A percentile compares a stretch with the other conserved stretches of the same genome.
These are phyloP conservation scores for Euphydryas editha DNA, from an alignment of 2,888 invertebrate genomes.

Conservation along the genomic window DNA sequence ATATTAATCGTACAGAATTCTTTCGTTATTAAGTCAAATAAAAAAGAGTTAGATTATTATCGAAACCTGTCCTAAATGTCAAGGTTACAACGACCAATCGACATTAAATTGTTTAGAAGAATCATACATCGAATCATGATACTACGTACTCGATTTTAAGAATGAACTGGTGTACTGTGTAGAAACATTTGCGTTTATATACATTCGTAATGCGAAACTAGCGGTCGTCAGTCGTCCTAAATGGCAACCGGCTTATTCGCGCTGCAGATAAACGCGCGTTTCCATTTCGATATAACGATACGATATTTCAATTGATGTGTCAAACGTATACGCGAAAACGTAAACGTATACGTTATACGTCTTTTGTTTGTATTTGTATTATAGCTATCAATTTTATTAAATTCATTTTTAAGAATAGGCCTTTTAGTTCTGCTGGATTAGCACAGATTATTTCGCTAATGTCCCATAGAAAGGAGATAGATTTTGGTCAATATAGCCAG, in stretches of 20 bases:
- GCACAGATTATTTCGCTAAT: too few relatives aligned
- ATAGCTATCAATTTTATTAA: too few relatives aligned
- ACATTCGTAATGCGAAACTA: conserved; percentile 24
- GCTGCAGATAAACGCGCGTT: conserved; percentile 50
- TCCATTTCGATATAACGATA: conserved; percentile 47
- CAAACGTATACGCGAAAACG: not conserved
- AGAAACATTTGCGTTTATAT: conserved; percentile 21
- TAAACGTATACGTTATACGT: not conserved
- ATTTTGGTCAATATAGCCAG: too few relatives aligned
- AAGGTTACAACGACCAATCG: not conserved
- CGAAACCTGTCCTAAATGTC: not conserved
- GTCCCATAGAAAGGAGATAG: too few relatives aligned
- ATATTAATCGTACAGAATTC: too few relatives aligned
- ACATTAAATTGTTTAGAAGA: not conserved
- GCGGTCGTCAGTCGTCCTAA: conserved; percentile 49
- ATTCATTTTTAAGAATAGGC: too few relatives aligned
- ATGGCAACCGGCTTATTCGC: conserved; percentile 66
- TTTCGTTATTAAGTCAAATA: too few relatives aligned
- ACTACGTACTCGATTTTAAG: not conserved
- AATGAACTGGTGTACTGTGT: conserved; percentile 16
- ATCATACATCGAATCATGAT: not conserved
- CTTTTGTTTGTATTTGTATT: not conserved
- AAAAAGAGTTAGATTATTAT: too few relatives aligned
- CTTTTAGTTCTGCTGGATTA: too few relatives aligned
- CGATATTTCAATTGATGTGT: not conserved